These are phyloP conservation scores for Caenorhabditis briggsae DNA, from an alignment of 1,140 invertebrate species.

Conservation along the genomic window DNA sequence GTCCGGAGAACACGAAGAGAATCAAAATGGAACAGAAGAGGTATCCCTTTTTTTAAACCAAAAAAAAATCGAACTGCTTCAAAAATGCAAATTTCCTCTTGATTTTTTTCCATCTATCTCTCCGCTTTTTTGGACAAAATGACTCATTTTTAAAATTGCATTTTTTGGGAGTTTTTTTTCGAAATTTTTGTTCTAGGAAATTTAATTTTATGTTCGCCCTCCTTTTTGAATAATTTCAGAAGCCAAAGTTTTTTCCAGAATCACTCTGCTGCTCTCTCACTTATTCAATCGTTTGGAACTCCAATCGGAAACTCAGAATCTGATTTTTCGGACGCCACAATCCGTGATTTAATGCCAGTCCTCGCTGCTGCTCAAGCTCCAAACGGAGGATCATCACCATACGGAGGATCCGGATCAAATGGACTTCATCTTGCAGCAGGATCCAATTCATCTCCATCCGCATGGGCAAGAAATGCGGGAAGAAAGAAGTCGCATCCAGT, in stretches of 20 bases:
- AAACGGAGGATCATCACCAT: not conserved
- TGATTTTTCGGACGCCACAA: not conserved
- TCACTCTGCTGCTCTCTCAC: not conserved
- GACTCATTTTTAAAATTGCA: slow-evolving; percentile 40
- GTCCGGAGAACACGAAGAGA: not conserved
- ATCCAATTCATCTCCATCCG: slow-evolving; percentile 40
- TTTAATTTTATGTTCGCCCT: too few species aligned
- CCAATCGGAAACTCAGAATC: not conserved
- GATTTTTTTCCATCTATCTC: not conserved
- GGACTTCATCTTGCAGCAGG: not conserved
- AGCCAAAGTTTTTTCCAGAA: not conserved
- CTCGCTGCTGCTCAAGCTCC: not conserved
- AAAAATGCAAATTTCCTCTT: slow-evolving; percentile 48
- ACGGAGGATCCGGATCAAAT: too few species aligned
- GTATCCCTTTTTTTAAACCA: not conserved
- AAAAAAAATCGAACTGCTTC: not conserved
- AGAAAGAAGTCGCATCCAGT: slow-evolving; percentile 73
- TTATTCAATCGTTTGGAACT: slow-evolving; percentile 38
- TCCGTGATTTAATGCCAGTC: slow-evolving; percentile 40
- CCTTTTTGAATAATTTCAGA: not conserved
- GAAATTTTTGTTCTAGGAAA: not conserved
- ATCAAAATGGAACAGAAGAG: slow-evolving; percentile 12
- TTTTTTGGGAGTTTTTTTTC: not conserved
- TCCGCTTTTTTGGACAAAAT: not conserved
- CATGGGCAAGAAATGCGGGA: slow-evolving; percentile 69